Evolutionary conservation across 2,113 vertebrate genomes (phyloP).

Genomic region (Chaenogobius annularis): DNA sequence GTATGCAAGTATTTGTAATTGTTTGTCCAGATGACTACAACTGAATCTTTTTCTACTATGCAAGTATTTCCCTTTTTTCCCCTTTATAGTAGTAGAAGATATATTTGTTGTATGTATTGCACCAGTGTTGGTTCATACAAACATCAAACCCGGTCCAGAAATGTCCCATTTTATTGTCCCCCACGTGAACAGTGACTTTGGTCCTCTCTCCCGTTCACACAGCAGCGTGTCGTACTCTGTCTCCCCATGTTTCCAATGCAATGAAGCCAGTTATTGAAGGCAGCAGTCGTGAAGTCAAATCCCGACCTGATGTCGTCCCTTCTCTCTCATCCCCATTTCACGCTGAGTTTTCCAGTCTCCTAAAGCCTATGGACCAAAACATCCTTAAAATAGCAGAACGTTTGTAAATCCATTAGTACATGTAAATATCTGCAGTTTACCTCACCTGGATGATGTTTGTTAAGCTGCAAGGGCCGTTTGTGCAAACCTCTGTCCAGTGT

Average conservation of each 20-base stretch:
- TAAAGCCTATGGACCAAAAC: too few species aligned
- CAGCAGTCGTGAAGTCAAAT: background rate
- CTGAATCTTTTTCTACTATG: too few species aligned
- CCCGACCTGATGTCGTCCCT: too few species aligned
- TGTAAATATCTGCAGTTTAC: background rate
- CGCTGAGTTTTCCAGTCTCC: too few species aligned
- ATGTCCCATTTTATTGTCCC: background rate
- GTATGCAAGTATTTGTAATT: background rate
- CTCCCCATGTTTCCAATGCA: background rate
- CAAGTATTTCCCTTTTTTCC: background rate
- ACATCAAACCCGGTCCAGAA: background rate
- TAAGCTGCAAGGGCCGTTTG: background rate
- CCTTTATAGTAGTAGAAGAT: background rate
- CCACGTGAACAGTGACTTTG: too few species aligned
- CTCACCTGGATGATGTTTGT: background rate
- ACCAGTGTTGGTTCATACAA: background rate
- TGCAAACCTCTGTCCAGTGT: background rate
- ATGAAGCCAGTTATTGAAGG: conserved; percentile 9
- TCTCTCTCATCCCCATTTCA: too few species aligned
- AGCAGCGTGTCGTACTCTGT: conserved; percentile 28
- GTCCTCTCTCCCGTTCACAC: conserved; percentile 29
- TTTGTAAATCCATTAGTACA: too few species aligned
- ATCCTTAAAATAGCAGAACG: too few species aligned
- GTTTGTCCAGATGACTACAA: too few species aligned
- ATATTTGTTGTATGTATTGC: too few species aligned